Percentiles rank a stretch among this genome's conserved stretches.
Evolutionary conservation across 2,888 invertebrate species (phyloP).

Genomic region (Nemotelus pantherinus): DNA sequence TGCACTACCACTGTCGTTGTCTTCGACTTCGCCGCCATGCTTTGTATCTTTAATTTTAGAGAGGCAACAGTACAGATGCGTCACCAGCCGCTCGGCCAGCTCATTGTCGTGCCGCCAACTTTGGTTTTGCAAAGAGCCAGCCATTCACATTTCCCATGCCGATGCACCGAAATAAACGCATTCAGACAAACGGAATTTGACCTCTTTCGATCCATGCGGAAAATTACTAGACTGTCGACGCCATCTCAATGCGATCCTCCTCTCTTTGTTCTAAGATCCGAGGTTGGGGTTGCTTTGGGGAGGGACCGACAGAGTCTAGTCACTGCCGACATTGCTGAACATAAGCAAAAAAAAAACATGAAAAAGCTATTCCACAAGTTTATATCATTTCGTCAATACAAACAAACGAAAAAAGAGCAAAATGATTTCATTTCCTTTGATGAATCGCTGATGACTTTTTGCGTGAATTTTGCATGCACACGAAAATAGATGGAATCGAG

Average conservation of each 20-base stretch:
- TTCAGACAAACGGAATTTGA: conserved; percentile 19
- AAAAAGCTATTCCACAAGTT: no score
- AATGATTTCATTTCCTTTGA: conserved; percentile 19
- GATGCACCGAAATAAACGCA: conserved; percentile 25
- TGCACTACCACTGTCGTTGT: no score
- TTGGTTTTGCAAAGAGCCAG: no score
- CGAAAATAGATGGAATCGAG: neutral
- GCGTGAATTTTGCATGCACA: conserved; percentile 13
- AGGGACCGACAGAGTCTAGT: neutral
- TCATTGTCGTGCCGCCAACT: no score
- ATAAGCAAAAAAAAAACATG: conserved; percentile 1
- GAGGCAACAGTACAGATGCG: no score
- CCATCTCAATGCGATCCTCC: no score
- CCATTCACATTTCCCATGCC: no score
- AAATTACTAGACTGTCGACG: conserved; percentile 1
- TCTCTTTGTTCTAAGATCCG: neutral
- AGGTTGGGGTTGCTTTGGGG: neutral
- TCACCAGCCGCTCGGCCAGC: no score
- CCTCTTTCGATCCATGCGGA: conserved; percentile 11
- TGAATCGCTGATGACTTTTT: conserved; percentile 26
- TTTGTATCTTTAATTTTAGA: no score
- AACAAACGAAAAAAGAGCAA: neutral
- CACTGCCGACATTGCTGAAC: neutral
- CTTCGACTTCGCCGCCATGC: no score
- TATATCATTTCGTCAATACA: neutral